phyloP scores from a whole-genome alignment of 2,113 vertebrate species.

The Gnathonemus echidnorhynchus region DNA sequence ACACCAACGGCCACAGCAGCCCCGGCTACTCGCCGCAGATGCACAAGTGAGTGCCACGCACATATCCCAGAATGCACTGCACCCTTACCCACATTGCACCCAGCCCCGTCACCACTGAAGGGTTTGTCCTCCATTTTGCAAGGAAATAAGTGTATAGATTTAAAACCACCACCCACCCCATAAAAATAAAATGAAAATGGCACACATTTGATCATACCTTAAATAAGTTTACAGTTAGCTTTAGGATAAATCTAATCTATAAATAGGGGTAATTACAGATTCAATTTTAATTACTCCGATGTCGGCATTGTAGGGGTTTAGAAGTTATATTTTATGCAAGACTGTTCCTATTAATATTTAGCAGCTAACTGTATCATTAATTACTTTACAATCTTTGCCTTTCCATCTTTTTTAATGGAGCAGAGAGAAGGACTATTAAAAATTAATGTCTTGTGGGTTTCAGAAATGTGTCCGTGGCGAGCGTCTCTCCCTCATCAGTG shows the following conservation, averaged over 20 bases:
- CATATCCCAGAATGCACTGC: neutral
- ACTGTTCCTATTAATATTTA: conserved; percentile 97
- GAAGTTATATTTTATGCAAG: conserved; percentile 95
- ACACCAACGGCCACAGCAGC: conserved; percentile 96
- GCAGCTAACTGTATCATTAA: conserved; percentile 96
- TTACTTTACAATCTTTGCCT: conserved; percentile 89
- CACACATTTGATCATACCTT: conserved; percentile 24
- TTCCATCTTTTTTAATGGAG: conserved; percentile 88
- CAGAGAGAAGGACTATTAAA: conserved; percentile 79
- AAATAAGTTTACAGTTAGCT: conserved; percentile 61
- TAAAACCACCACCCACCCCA: neutral
- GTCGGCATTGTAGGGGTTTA: conserved; percentile 87
- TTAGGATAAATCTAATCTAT: conserved; percentile 54
- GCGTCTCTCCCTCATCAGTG: conserved; percentile 65
- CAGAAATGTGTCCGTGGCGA: conserved; percentile 79
- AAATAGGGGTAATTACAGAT: conserved; percentile 86
- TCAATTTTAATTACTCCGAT: conserved; percentile 85
- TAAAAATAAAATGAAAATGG: conserved; percentile 7
- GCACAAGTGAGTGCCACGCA: conserved; percentile 79
- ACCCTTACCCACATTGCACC: neutral
- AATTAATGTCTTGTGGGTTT: conserved; percentile 87
- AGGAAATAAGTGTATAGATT: neutral
- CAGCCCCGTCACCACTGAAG: neutral
- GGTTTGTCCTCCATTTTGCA: neutral
- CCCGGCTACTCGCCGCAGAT: conserved; percentile 89